phyloP scores from a whole-genome alignment of 2,888 invertebrate species.

The Harpalus rubripes region DNA sequence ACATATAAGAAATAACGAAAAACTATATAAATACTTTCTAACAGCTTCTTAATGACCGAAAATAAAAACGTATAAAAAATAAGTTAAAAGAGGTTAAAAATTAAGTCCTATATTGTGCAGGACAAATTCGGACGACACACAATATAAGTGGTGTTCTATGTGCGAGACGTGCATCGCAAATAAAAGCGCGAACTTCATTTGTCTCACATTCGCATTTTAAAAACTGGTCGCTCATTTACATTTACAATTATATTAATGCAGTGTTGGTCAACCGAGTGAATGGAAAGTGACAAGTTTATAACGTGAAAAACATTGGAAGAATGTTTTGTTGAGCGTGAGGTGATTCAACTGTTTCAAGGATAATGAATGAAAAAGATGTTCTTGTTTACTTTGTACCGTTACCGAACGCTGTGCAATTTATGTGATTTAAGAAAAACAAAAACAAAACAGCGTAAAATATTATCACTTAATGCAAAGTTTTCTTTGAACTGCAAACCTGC shows the following conservation, averaged over 20 bases:
- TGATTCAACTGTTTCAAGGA: constrained; percentile 49
- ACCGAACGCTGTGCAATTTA: neutral
- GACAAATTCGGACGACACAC: neutral
- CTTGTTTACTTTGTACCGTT: constrained; percentile 30
- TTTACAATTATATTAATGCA: constrained; percentile 60
- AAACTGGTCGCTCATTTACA: constrained; percentile 52
- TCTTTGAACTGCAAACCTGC: neutral
- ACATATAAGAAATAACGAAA: too few species aligned
- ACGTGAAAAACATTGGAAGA: constrained; percentile 52
- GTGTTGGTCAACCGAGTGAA: constrained; percentile 28
- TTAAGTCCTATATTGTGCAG: neutral
- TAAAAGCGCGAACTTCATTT: constrained; percentile 52
- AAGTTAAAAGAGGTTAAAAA: too few species aligned
- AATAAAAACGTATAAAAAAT: too few species aligned
- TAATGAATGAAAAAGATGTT: constrained; percentile 42
- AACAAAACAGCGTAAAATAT: neutral
- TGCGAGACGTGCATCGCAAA: constrained; percentile 18
- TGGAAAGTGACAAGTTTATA: constrained; percentile 58
- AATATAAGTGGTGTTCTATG: neutral
- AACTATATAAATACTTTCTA: too few species aligned
- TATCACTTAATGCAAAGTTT: constrained; percentile 6
- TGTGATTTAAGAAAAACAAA: constrained; percentile 7
- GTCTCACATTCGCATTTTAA: constrained; percentile 33
- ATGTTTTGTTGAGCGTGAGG: constrained; percentile 33
- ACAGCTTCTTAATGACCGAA: too few species aligned